Evolutionary conservation across 2,888 invertebrate species (phyloP), one percentile per base, ranked within the genome.

Genomic region (Chloromyia formosa): DNA sequence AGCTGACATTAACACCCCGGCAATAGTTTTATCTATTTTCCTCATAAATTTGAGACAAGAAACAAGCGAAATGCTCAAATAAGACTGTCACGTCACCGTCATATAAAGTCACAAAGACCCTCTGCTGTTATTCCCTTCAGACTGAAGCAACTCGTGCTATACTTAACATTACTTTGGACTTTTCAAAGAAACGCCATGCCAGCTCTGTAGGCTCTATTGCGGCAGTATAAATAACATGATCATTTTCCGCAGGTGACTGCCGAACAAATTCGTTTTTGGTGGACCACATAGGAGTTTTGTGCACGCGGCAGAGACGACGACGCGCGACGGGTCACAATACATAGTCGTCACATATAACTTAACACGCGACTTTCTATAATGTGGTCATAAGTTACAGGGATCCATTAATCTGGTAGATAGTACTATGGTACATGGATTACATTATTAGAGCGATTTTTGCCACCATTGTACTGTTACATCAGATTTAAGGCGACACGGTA

Each of bases 381-480:
- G 66, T 49, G 49, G 14, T 35, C 66, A 49, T 66, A 45, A 66
- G 66, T 66, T 49, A 66, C 49, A 49, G 66, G 22, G 22, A 49
- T 22, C 45, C 45, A 49, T 66, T 66, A 14, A 49, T 66, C 49
- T 49, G 5, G 22, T 49, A 22, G 66, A 49, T 45, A 49, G 45
- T 35, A 35, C 27, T 35, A 35, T 35, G 42, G 66, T 45, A 49
- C 9, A 66, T 49, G 66, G 66, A 45, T 35, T 49, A 35, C 66
- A 66, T 66, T 66, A 66, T 66, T 49, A 66, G 49, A 66, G 49
- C 66, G 45, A 66, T 66, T 45, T 66, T 49, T 66, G 66, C 49
- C 66, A 66, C 66, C 66, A 66, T 66, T 66, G 45, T 66, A 23
- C 66, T 49, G 66, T 66, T 66, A 66, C 66, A 66, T 66, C 66